Base-by-base conservation (phyloP, 2,888 invertebrate species). In the Zygaena filipendulae region DNA sequence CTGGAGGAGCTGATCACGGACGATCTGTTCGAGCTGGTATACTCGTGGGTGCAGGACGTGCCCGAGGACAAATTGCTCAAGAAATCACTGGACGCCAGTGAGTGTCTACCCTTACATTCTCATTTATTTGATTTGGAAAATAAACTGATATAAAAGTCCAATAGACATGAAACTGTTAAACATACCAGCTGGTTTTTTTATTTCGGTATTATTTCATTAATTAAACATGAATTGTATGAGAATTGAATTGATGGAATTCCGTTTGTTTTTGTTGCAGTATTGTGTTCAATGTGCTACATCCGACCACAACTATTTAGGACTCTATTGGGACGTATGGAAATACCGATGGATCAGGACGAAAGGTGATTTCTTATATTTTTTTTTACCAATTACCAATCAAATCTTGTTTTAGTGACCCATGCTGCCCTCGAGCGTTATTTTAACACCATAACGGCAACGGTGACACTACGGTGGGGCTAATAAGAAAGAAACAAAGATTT, bases 271-370 rank as follows among this genome's bases (percentile, higher is more conserved):
- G 29, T 69, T 70, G 21, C 69, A 49, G 84, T 93, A 29, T 66
- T 95, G 25, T 95, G 95, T 60, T 88, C 94, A 3, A 82, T 94
- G 52, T 95, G 94, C 63, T 91, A 88, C 61, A 90, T 93, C 14
- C 84, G 88, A 42, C 90, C 92, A 0, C 87, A 88, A 38, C 72
- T 91, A 28, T 95, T 93, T 53, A 86, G 85, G 23, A 75, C 85
- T 41, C 59, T 95, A 14, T 66, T 95, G 32, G 85, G 87, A 51
- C 86, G 86, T 55, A 85, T 93, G 62, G 87, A 87, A 26, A 86
- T 90, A 32, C 70, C 64, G 0, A 56, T 74, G 43, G 68, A 70
- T 35, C 48, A 54, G 19, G 71, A 70, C 26, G 75, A 74, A 37
- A 70, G 71, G 75, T 75, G 34, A 26, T 25, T 9, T 9, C 12